Percentiles rank a stretch among this genome's conserved stretches.
These are phyloP conservation scores for Bradypodion pumilum DNA, from an alignment of 2,797 vertebrate species.

Conservation along the genomic window DNA sequence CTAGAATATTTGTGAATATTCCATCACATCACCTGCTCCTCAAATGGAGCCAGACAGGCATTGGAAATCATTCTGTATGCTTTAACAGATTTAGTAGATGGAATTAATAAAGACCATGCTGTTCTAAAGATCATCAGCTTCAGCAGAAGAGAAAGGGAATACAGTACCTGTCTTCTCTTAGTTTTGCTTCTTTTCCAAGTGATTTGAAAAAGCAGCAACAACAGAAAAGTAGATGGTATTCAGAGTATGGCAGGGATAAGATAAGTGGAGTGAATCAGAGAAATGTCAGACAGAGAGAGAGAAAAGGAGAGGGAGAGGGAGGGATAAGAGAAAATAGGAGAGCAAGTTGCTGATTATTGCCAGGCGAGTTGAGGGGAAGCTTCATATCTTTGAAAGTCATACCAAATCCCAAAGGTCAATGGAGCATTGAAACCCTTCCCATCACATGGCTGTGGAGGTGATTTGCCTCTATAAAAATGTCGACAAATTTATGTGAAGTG, in stretches of 20 bases:
- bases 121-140: background rate
- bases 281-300: slow-evolving; percentile 12
- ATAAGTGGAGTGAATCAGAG: slow-evolving; percentile 33
- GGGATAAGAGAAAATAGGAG: background rate
- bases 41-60: background rate
- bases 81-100: background rate
- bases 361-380: slow-evolving; percentile 62
- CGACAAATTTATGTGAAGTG: slow-evolving; percentile 69
- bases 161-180: background rate
- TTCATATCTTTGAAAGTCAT: slow-evolving; percentile 66
- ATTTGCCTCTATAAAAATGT: slow-evolving; percentile 68
- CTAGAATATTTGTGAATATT: background rate
- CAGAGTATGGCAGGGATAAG: background rate
- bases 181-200: background rate
- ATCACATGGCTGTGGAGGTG: slow-evolving; percentile 50
- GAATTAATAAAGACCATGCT: background rate
- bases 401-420: slow-evolving; percentile 60
- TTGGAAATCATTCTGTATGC: background rate
- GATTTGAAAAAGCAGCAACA: background rate
- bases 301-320: background rate
- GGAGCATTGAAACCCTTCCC: slow-evolving; percentile 58
- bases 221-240: background rate
- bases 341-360: slow-evolving; percentile 50
- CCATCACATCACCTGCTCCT: background rate
- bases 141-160: background rate